These are phyloP conservation scores for Acanthosepion pharaonis DNA, from an alignment of 2,888 invertebrate genomes.

Conservation along the genomic window DNA sequence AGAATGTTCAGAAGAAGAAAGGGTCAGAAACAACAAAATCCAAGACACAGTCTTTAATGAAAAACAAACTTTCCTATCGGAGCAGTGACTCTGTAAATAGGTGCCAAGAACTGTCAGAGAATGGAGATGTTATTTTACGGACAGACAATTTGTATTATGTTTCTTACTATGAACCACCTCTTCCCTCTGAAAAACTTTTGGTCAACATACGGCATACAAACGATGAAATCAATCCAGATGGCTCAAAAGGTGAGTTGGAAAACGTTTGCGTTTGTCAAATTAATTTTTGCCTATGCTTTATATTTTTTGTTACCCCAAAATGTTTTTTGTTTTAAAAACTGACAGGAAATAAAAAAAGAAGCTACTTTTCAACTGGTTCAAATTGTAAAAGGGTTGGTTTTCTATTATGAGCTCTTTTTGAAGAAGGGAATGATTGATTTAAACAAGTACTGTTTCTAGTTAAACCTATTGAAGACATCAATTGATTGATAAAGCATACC, in stretches of 20 bases:
- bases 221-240: conserved; percentile 43
- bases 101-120: conserved; percentile 45
- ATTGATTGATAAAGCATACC: too few species aligned
- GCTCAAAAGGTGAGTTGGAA: conserved; percentile 35
- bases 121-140: conserved; percentile 55
- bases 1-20: conserved; percentile 35
- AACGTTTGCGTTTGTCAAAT: background rate
- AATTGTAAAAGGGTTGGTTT: too few species aligned
- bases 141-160: conserved; percentile 65
- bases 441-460: too few species aligned
- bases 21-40: background rate
- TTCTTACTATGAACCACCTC: conserved; percentile 59
- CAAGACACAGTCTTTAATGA: conserved; percentile 47
- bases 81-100: conserved; percentile 44
- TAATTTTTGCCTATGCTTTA: too few species aligned
- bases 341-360: too few species aligned
- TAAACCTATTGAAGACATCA: too few species aligned
- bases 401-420: too few species aligned
- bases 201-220: conserved; percentile 41
- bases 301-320: too few species aligned
- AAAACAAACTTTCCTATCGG: conserved; percentile 45
- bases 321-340: too few species aligned
- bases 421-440: too few species aligned
- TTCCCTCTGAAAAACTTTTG: conserved; percentile 55
- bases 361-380: too few species aligned